Evolutionary conservation across 2,888 invertebrate species (phyloP), one percentile per base, ranked within the genome.

Genomic region (Ophion ellenae): DNA sequence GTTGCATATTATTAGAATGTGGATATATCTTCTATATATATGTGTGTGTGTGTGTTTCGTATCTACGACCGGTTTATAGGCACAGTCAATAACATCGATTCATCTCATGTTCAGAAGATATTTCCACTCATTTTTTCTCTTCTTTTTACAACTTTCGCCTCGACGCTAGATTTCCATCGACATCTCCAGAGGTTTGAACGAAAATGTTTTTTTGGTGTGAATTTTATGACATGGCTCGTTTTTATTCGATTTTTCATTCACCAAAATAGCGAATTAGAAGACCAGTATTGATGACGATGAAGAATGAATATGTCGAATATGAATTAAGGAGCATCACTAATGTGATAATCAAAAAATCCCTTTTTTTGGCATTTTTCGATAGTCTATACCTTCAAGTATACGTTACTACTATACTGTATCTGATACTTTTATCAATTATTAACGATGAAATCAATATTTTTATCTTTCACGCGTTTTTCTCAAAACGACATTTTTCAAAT

Each of bases 1-100:
- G 76, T 47, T 81, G 80, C 79, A 83, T 81, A 83, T 85, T 83
- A 85, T 83, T 81, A 81, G 81, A 81, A 81, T 67, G 74, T 81
- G n/a, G 61, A 78, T 78, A 78, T 61, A 70, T 70, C 45, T 57
- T 59, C 24, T 53, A 63, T 79, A 61, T 32, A 57, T 59, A 80
- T 53, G 53, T 53, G 53, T 53, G 5, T 53, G 17, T n/a, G n/a
- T 53, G 53, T 53, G 5, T 53, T 53, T 63, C 53, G 53, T 79
- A 79, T 77, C 59, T 40, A 40, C 36, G 77, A 70, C 78, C 70
- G 70, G 70, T 53, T 61, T 70, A 70, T 70, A 47, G 53, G 24
- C 24, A 57, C 53, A 66, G 28, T 10, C 71, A 28, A 28, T 28
- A 77, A 66, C 57, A 77, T 77, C 57, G 57, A 69, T 77, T 69